Evolutionary conservation across 2,113 vertebrate species (phyloP), one percentile per base, ranked within the genome.

Genomic region (Noturus placidus): DNA sequence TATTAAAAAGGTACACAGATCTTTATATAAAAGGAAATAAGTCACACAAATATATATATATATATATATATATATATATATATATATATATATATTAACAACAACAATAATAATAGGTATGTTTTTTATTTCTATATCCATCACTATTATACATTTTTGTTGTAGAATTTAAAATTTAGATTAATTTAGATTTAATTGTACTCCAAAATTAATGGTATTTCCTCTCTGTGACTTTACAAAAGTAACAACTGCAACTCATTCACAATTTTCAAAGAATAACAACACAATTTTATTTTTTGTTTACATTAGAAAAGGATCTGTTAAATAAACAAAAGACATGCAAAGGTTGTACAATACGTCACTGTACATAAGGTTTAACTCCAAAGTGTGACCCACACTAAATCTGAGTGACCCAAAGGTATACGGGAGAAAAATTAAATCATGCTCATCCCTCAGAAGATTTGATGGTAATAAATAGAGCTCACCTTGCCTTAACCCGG

Each of bases 401-500:
- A 67, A 15, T 33, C n/a, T 69, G 11, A 69, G n/a, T 30, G 14
- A 69, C n/a, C n/a, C 33, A 35, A 72, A 72, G 15, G 27, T 65
- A 67, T 67, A 30, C 22, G 7, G 35, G 46, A 9, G 9, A 17
- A 72, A 38, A 65, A 7, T 54, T 54, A 15, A 77, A 50, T 79
- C 4, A 50, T 17, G 0, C 15, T n/a, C 77, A 33, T 56, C 30
- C n/a, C 33, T 80, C 52, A 57, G 57, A 35, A 80, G 15, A 3
- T 33, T 4, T 80, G 30, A 80, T 80, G 0, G 5, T 65, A 83
- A 54, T 79, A 30, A 30, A 22, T 56, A 15, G 59, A 25, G 4
- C 90, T 87, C 84, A 95, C 95, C 92, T 91, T 20, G 91, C 78
- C 74, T 86, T 84, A 57, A 86, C 89, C 78, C 92, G 91, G 92